Percentiles rank a stretch among this genome's conserved stretches.
Conservation (phyloP, 2,113 vertebrate genomes). For the Haplochromis burtoni region DNA sequence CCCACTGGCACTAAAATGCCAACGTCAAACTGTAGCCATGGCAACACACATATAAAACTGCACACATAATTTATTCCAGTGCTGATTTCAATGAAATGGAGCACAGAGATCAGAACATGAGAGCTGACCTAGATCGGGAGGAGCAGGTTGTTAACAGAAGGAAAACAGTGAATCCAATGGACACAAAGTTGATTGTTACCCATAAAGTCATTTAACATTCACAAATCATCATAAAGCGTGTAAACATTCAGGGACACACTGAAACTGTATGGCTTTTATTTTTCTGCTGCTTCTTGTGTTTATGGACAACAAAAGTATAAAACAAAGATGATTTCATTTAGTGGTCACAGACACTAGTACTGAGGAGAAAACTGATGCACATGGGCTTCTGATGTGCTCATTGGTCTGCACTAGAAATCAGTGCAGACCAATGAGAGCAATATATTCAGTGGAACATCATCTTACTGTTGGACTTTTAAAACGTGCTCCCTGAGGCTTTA, state of each 20-base stretch:
- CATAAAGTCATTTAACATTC: neutral
- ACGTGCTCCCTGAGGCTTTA: neutral
- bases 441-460: neutral
- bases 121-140: slow-evolving; percentile 51
- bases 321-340: neutral
- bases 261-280: neutral
- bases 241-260: neutral
- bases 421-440: neutral
- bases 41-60: slow-evolving; percentile 35
- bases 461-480: neutral
- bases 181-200: neutral
- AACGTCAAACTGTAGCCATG: slow-evolving; percentile 39
- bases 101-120: slow-evolving; percentile 41
- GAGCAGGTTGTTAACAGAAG: neutral
- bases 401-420: neutral
- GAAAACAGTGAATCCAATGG: neutral
- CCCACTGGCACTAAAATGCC: neutral
- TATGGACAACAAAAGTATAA: neutral
- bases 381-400: neutral
- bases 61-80: slow-evolving; percentile 32
- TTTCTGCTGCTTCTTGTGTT: neutral
- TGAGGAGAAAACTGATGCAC: neutral
- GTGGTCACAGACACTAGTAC: accelerated
- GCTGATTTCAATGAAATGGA: slow-evolving; percentile 19
- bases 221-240: neutral